These are phyloP conservation scores for Cacatua alba DNA, from an alignment of 2,113 vertebrate species.

Conservation along the genomic window DNA sequence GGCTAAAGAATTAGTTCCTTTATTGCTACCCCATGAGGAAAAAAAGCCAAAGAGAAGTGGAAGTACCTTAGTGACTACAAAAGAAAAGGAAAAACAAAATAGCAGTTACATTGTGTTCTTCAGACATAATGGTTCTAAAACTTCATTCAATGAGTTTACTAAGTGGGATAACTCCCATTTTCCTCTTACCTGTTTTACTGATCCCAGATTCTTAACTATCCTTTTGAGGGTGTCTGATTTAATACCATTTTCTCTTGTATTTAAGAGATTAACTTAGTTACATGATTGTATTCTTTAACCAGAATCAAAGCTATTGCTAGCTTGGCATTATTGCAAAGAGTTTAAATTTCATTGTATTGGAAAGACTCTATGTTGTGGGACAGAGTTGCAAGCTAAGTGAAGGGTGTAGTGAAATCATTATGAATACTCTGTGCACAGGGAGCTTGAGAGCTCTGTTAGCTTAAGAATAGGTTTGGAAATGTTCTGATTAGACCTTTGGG, in stretches of 20 bases:
- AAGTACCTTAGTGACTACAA: background rate
- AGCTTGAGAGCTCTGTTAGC: constrained; percentile 23
- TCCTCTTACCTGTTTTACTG: background rate
- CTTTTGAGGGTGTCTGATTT: background rate
- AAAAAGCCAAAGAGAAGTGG: background rate
- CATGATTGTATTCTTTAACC: background rate
- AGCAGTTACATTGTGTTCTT: background rate
- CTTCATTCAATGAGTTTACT: background rate
- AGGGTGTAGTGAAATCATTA: background rate
- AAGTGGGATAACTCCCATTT: background rate
- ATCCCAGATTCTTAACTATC: background rate
- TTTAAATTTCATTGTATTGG: background rate
- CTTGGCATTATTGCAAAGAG: background rate
- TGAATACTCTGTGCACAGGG: background rate
- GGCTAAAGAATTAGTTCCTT: background rate
- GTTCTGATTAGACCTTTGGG: constrained; percentile 35
- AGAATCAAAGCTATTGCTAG: background rate
- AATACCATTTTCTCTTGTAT: background rate
- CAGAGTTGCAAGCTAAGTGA: background rate
- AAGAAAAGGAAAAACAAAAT: background rate
- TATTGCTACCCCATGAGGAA: background rate
- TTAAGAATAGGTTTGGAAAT: constrained; percentile 33
- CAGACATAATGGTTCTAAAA: background rate
- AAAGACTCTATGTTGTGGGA: background rate
- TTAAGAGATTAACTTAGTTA: background rate